A percentile compares a stretch with the other conserved stretches of the same genome.
phyloP scores from a whole-genome alignment of 2,888 invertebrate genomes.

The Amorpha juglandis region DNA sequence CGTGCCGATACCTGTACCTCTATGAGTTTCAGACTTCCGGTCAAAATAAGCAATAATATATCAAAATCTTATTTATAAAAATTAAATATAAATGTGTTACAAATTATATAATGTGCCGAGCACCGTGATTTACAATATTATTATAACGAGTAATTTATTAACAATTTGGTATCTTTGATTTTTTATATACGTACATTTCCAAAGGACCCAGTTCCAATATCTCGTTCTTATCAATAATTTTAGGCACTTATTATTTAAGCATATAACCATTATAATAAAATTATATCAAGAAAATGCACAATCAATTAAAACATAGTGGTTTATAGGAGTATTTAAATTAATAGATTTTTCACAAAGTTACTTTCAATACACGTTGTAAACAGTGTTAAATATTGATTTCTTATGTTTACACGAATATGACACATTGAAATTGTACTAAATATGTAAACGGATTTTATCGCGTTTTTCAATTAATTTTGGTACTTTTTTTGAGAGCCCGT shows the following conservation, averaged over 20 bases:
- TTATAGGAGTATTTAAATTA: no score
- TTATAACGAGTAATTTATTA: constrained; percentile 3
- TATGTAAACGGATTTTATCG: no score
- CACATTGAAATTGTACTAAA: no score
- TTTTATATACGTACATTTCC: background rate
- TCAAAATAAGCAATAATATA: background rate
- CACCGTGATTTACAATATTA: constrained; percentile 15
- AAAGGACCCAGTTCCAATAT: constrained; percentile 8
- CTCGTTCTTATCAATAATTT: background rate
- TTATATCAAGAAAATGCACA: no score
- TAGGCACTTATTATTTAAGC: background rate
- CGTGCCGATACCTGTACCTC: background rate
- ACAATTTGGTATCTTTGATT: background rate
- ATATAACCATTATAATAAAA: no score
- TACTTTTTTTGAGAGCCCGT: no score
- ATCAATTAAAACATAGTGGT: no score
- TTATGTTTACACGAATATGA: no score
- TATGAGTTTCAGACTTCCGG: background rate
- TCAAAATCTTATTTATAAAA: background rate
- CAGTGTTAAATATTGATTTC: no score
- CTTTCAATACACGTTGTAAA: no score
- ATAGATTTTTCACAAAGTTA: no score
- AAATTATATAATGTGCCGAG: constrained; percentile 1
- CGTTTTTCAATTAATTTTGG: no score
- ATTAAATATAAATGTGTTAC: background rate